Evolutionary conservation across 1,140 invertebrate genomes (phyloP).

Genomic region (Platorchestia sp.): DNA sequence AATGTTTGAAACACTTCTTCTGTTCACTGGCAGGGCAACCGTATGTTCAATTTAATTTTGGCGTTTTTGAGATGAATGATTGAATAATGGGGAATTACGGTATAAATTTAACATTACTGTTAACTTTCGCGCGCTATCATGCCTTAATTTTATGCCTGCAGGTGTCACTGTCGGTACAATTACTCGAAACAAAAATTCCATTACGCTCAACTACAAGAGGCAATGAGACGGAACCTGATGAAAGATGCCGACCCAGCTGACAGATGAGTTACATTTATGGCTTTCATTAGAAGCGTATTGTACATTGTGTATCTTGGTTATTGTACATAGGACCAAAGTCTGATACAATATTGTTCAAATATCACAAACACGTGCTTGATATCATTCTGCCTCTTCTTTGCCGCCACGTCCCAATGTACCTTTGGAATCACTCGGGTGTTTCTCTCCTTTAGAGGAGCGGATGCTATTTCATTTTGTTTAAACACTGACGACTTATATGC

Average conservation of each 20-base stretch:
- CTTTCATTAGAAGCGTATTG: not conserved
- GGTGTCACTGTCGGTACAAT: constrained; percentile 56
- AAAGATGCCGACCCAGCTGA: not conserved
- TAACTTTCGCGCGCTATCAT: not conserved
- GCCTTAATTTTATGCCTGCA: not conserved
- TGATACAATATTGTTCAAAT: not conserved
- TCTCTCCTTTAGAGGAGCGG: too few species aligned
- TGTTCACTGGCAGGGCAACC: too few species aligned
- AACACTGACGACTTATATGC: too few species aligned
- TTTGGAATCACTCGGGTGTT: too few species aligned
- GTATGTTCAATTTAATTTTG: too few species aligned
- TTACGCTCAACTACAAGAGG: constrained; percentile 18
- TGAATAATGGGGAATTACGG: too few species aligned
- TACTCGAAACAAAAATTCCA: constrained; percentile 21
- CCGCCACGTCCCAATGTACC: not conserved
- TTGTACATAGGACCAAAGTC: not conserved
- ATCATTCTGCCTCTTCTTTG: not conserved
- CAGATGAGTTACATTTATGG: not conserved
- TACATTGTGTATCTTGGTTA: not conserved
- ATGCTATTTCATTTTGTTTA: too few species aligned
- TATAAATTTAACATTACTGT: not conserved
- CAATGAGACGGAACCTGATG: not conserved
- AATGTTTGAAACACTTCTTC: too few species aligned
- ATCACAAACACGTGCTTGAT: not conserved
- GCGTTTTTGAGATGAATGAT: too few species aligned